phyloP scores from a whole-genome alignment of 2,113 vertebrate species.

The Astatoreochromis straeleni region DNA sequence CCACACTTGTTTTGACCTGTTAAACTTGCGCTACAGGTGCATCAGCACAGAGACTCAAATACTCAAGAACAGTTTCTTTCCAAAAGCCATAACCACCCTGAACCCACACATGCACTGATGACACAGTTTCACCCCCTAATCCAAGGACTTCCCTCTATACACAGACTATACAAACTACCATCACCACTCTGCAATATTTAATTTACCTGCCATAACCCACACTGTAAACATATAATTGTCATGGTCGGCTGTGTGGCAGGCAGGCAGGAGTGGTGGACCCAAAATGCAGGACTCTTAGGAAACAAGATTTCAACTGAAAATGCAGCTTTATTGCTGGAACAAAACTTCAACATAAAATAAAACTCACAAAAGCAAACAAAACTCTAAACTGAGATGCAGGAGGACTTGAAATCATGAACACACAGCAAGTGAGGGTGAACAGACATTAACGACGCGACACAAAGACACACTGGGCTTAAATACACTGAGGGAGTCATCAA shows the following conservation, averaged over 20 bases:
- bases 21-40: background rate
- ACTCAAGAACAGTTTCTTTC: background rate
- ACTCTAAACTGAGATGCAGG: too few relatives aligned
- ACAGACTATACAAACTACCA: background rate
- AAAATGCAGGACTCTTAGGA: too few relatives aligned
- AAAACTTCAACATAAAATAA: too few relatives aligned
- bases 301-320: too few relatives aligned
- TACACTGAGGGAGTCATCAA: too few relatives aligned
- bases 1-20: background rate
- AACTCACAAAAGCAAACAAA: too few relatives aligned
- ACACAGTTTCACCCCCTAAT: background rate
- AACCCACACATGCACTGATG: background rate
- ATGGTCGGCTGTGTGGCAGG: too few relatives aligned
- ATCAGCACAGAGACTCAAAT: background rate
- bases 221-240: background rate
- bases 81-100: background rate
- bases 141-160: background rate
- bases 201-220: background rate
- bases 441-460: fast-evolving
- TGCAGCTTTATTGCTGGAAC: too few relatives aligned
- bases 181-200: background rate
- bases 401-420: too few relatives aligned
- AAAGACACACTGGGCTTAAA: too few relatives aligned
- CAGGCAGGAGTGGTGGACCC: too few relatives aligned
- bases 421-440: too few relatives aligned